A percentile compares a stretch with the other conserved stretches of the same genome.
These are phyloP conservation scores for Noctua fimbriata DNA, from an alignment of 2,888 invertebrate genomes.

Conservation along the genomic window DNA sequence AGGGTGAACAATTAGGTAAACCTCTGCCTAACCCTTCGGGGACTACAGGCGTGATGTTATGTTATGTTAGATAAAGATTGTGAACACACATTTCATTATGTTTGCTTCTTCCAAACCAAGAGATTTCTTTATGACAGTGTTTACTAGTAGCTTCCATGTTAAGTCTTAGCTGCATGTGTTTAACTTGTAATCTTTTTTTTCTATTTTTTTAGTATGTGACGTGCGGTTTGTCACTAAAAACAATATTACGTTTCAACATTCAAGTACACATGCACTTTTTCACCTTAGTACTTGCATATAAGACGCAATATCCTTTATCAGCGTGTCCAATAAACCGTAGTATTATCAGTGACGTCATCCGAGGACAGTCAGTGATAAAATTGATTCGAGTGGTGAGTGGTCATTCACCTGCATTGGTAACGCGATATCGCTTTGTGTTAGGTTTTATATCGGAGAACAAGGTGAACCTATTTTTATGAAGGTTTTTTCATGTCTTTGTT, in stretches of 20 bases:
- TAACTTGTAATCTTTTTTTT: neutral
- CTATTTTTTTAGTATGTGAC: neutral
- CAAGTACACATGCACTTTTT: slow-evolving; percentile 17
- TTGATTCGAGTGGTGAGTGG: slow-evolving; percentile 36
- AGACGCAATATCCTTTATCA: slow-evolving; percentile 54
- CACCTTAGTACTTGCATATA: neutral
- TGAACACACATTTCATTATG: too few species aligned
- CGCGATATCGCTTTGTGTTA: neutral
- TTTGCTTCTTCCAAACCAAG: too few species aligned
- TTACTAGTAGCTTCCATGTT: too few species aligned
- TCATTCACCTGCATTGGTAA: slow-evolving; percentile 45
- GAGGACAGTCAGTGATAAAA: slow-evolving; percentile 36
- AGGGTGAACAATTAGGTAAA: too few species aligned
- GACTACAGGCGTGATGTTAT: too few species aligned
- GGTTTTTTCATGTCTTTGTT: neutral
- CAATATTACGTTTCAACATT: neutral
- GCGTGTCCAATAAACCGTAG: slow-evolving; percentile 32
- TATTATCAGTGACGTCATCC: slow-evolving; percentile 42
- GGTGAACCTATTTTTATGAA: neutral
- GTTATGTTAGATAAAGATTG: too few species aligned
- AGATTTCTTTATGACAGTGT: too few species aligned
- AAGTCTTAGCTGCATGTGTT: too few species aligned
- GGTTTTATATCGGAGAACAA: neutral
- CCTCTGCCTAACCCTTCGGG: too few species aligned
- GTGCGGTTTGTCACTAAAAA: neutral